phyloP scores from a whole-genome alignment of 2,113 vertebrate genomes.

The Camelus bactrianus region DNA sequence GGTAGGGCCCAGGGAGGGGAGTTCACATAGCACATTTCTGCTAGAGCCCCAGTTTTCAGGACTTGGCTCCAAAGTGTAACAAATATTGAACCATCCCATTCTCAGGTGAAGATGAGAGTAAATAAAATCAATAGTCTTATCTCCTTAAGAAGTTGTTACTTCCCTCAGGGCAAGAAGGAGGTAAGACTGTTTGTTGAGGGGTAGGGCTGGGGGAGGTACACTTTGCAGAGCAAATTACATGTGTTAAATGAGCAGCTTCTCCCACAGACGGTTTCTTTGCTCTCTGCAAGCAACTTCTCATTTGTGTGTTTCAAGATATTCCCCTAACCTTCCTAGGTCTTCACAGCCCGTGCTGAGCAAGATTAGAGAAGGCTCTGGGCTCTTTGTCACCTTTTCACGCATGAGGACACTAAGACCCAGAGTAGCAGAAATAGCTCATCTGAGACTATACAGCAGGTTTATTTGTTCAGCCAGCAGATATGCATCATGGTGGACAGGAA shows the following conservation, averaged over 20 bases:
- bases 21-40: not conserved
- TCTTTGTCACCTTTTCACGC: not conserved
- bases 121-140: not conserved
- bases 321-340: constrained; percentile 23
- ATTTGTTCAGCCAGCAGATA: not conserved
- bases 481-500: accelerated
- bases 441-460: not conserved
- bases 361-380: not conserved
- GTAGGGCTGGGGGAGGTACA: not conserved
- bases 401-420: not conserved
- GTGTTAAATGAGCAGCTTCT: not conserved
- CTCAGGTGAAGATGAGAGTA: not conserved
- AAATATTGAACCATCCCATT: not conserved
- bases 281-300: not conserved
- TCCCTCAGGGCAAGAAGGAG: not conserved
- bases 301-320: not conserved
- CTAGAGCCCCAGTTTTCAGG: not conserved
- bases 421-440: not conserved
- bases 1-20: not conserved
- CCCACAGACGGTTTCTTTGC: not conserved
- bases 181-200: not conserved
- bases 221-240: constrained; percentile 15
- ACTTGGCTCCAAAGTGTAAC: not conserved
- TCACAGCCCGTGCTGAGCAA: not conserved
- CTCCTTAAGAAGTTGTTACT: not conserved